Evolutionary conservation across 2,888 invertebrate species (phyloP).

Genomic region (Ophioninae sp.): DNA sequence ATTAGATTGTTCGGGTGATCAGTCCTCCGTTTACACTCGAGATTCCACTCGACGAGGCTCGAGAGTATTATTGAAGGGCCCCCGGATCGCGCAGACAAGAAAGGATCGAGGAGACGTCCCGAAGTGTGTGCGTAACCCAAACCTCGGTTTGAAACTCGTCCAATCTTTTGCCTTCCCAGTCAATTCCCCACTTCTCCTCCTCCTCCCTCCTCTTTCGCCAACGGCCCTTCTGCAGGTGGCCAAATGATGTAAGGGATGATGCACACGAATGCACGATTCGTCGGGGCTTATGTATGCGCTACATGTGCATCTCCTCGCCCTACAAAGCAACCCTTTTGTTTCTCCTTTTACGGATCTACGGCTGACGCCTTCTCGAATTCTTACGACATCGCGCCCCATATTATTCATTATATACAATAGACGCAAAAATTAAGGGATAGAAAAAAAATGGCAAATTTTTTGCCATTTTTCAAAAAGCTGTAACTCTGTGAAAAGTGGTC

Average conservation of each 20-base stretch:
- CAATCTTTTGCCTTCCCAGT: slow-evolving; percentile 39
- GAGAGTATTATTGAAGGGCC: slow-evolving; percentile 31
- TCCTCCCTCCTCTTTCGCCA: neutral
- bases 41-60: neutral
- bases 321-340: slow-evolving; percentile 14
- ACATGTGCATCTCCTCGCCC: neutral
- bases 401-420: no score
- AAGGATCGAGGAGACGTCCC: neutral
- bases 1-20: no score
- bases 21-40: slow-evolving; percentile 2
- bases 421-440: no score
- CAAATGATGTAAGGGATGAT: slow-evolving; percentile 28
- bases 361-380: neutral
- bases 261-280: slow-evolving; percentile 21
- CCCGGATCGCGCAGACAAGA: neutral
- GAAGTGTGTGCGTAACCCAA: slow-evolving; percentile 40
- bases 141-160: slow-evolving; percentile 40
- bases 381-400: neutral
- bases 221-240: slow-evolving; percentile 31
- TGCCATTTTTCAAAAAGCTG: no score
- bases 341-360: slow-evolving; percentile 15
- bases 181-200: no score
- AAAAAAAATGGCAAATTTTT: no score
- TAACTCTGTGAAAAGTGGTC: no score
- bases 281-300: neutral